Percentiles rank a stretch among this genome's conserved stretches.
phyloP scores from a whole-genome alignment of 2,797 vertebrate genomes.

The Helicolenus hilgendorfi region DNA sequence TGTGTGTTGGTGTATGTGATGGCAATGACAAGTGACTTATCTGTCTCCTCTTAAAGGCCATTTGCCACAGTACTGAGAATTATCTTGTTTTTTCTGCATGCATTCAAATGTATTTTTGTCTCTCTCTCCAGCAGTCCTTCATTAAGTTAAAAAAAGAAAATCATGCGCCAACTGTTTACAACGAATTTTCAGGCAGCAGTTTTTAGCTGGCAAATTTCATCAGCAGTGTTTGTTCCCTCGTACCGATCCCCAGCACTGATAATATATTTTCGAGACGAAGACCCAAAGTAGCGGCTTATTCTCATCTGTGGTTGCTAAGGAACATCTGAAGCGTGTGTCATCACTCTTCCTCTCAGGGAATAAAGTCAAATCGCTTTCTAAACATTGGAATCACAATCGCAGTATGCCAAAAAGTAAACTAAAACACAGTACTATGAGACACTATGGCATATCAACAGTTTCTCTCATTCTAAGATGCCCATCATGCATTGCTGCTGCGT shows the following conservation, averaged over 20 bases:
- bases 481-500: not conserved
- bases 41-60: not conserved
- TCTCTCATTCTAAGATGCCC: not conserved
- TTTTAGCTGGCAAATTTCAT: not conserved
- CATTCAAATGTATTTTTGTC: not conserved
- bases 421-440: not conserved
- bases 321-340: slow-evolving; percentile 62
- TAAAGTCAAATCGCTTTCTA: slow-evolving; percentile 38
- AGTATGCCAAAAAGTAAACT: not conserved
- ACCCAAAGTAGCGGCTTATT: slow-evolving; percentile 62
- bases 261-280: slow-evolving; percentile 30
- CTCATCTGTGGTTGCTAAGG: slow-evolving; percentile 81
- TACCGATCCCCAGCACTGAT: slow-evolving; percentile 11
- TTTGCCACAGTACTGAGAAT: not conserved
- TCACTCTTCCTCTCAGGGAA: slow-evolving; percentile 26
- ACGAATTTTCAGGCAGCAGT: not conserved
- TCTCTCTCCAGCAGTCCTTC: not conserved
- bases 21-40: not conserved
- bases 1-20: not conserved
- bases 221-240: slow-evolving; percentile 12
- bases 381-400: not conserved
- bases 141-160: not conserved
- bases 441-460: not conserved
- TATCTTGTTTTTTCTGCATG: not conserved
- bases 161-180: not conserved